Evolutionary conservation across 2,888 invertebrate species (phyloP), one percentile per base, ranked within the genome.

Genomic region (Eumacrocentrus americanus): DNA sequence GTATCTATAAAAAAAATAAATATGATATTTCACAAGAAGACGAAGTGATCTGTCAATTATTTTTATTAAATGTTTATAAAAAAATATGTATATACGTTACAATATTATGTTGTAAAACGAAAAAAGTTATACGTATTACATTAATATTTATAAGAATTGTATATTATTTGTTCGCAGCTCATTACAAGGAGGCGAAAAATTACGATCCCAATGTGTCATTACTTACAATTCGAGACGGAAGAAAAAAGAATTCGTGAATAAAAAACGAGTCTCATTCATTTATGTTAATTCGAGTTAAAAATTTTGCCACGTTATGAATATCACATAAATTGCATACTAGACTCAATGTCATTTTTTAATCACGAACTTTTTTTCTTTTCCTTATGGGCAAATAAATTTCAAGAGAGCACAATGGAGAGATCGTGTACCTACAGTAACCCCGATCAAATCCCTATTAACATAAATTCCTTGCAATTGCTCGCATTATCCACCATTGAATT

Each of bases 21-120:
- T 67, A 66, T 42, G 50, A 72, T 72, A 69, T 70, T 72, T 72
- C 69, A 71, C 70, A 18, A 53, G 46, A 47, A 35, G 42, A 37
- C 25, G 37, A 61, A 16, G 56, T 53, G 55, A 12, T 22, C 55
- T 68, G 65, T 67, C 65, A 66, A 66, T 68, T 66, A 67, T 73
- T 73, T 79, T 80, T 79, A 79, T 80, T 80, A 80, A 79, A 79
- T 75, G 76, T 79, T 78, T 78, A 79, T 44, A 56, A 48, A 78
- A 80, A 80, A 79, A 80, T 80, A 78, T 79, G 75, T 80, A 71
- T 80, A 79, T 77, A 74, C 76, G 71, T 76, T 76, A 79, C 75
- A 78, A 64, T 71, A 72, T 76, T 68, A 25, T 25, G 68, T 72
- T 75, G 70, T 76, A 75, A 77, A 80, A 72, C 72, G 71, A 70